Percentiles rank a stretch among this genome's conserved stretches.
Conservation (phyloP, 2,797 vertebrate species). For the Lindbergichthys nudifrons region DNA sequence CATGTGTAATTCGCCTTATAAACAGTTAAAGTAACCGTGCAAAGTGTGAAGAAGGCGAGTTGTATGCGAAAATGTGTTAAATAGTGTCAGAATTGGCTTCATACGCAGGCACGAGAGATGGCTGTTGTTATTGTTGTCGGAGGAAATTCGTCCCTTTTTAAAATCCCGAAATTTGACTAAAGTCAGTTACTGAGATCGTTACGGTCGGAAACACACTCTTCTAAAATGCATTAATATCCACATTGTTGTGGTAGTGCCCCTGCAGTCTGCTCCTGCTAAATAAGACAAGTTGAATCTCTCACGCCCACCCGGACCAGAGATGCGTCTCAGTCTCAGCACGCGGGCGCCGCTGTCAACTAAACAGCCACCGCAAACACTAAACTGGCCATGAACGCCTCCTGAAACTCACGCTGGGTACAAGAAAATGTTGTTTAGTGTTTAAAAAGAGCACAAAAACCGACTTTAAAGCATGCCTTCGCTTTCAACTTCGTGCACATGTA, state of each 20-base stretch:
- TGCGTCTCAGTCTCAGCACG: slow-evolving; percentile 72
- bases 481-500: slow-evolving; percentile 75
- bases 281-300: slow-evolving; percentile 73
- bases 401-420: not conserved
- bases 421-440: accelerated
- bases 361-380: slow-evolving; percentile 44
- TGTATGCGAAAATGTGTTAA: not conserved
- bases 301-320: slow-evolving; percentile 79
- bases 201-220: accelerated
- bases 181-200: slow-evolving; percentile 4
- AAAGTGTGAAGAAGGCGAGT: slow-evolving; percentile 10
- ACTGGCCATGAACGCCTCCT: not conserved
- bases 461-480: not conserved
- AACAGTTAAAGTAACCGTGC: slow-evolving; percentile 6
- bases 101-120: slow-evolving; percentile 13
- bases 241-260: not conserved
- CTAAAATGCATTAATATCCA: accelerated
- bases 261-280: slow-evolving; percentile 44
- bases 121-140: slow-evolving; percentile 60
- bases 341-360: slow-evolving; percentile 79
- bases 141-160: not conserved
- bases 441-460: not conserved
- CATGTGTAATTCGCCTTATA: not conserved
- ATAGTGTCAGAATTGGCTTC: slow-evolving; percentile 10
- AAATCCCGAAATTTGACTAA: not conserved